Evolutionary conservation across 1,140 invertebrate species (phyloP).

Genomic region (Armadillidium nasatum): DNA sequence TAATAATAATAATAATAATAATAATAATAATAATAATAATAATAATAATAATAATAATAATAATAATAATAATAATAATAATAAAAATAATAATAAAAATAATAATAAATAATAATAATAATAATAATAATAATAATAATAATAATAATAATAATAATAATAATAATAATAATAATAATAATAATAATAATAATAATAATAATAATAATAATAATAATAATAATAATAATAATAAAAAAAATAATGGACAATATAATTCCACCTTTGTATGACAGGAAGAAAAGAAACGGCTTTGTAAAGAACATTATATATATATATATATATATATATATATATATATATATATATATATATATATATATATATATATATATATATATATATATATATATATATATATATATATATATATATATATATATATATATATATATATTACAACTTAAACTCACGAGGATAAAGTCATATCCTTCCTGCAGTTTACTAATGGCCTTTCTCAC

Average conservation of each 20-base stretch:
- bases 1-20: neutral
- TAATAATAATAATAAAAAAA: neutral
- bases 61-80: neutral
- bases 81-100: too few species aligned
- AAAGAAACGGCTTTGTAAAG: neutral
- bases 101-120: too few species aligned
- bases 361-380: too few species aligned
- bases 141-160: slow-evolving; percentile 3
- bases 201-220: slow-evolving; percentile 3
- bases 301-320: slow-evolving; percentile 3
- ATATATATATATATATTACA: too few species aligned
- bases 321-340: slow-evolving; percentile 11
- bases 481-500: slow-evolving; percentile 40
- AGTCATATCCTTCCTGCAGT: slow-evolving; percentile 46
- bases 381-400: too few species aligned
- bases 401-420: too few species aligned
- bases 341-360: neutral
- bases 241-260: neutral
- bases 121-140: neutral
- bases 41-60: neutral
- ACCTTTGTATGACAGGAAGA: neutral
- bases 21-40: neutral
- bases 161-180: neutral
- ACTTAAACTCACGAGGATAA: slow-evolving; percentile 43
- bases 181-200: neutral